Evolutionary conservation across 2,113 vertebrate species (phyloP).

Genomic region (Campylorhamphus procurvoides): DNA sequence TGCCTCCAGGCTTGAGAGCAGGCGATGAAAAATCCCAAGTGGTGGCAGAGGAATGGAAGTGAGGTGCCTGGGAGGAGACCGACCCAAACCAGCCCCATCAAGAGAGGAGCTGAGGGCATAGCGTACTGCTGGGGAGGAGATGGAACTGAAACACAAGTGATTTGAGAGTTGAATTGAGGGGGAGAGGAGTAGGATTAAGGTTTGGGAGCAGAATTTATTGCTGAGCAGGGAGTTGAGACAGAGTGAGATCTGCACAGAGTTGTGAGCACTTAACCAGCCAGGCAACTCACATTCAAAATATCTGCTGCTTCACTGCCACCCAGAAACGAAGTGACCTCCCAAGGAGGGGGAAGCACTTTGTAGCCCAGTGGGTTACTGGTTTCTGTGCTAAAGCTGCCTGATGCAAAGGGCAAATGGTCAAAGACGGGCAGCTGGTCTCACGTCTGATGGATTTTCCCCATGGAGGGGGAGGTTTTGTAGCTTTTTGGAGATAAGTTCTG

Average conservation of each 20-base stretch:
- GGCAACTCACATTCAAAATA: not conserved
- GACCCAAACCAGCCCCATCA: not conserved
- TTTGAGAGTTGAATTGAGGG: not conserved
- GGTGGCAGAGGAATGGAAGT: not conserved
- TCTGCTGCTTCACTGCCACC: conserved; percentile 8
- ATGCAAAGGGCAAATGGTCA: not conserved
- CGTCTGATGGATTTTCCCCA: not conserved
- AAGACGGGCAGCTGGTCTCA: not conserved
- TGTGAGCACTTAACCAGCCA: conserved; percentile 8
- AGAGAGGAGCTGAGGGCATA: not conserved
- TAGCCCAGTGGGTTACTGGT: not conserved
- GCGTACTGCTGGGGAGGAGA: not conserved
- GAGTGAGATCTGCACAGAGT: conserved; percentile 1
- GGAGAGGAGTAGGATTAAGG: not conserved
- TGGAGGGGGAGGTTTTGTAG: not conserved
- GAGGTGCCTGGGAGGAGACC: not conserved
- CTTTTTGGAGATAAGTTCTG: not conserved
- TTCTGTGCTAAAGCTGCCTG: not conserved
- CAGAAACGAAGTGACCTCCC: conserved; percentile 14
- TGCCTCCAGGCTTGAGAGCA: conserved; percentile 13
- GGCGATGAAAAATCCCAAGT: conserved; percentile 18
- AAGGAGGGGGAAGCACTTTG: not conserved
- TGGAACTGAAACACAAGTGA: not conserved
- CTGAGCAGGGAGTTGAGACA: conserved; percentile 13
- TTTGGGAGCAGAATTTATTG: conserved; percentile 44